These are phyloP conservation scores for Drosophila truncata DNA, from an alignment of 1,140 invertebrate genomes.

Conservation along the genomic window DNA sequence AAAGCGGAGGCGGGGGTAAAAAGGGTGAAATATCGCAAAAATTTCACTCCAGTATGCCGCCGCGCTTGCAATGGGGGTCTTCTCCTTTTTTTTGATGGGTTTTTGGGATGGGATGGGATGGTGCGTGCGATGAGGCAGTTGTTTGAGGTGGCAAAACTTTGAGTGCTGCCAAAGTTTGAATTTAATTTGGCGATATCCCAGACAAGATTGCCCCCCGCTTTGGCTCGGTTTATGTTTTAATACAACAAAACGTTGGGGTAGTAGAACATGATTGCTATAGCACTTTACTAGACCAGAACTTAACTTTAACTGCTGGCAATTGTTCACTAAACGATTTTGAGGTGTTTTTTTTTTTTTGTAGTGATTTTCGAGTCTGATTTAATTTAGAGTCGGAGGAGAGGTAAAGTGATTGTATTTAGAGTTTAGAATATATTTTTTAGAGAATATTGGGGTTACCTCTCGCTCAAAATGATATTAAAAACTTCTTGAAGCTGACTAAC, in stretches of 20 bases:
- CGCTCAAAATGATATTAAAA: no score
- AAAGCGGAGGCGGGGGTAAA: not conserved
- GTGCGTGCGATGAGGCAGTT: constrained; percentile 24
- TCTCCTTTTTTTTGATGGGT: no score
- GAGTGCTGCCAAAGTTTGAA: constrained; percentile 60
- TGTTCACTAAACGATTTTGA: not conserved
- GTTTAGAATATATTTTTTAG: no score
- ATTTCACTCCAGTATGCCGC: constrained; percentile 7
- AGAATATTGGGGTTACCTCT: no score
- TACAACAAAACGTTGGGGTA: constrained; percentile 43
- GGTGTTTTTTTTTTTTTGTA: no score
- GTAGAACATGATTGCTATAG: constrained; percentile 61
- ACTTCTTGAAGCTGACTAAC: no score
- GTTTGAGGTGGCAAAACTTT: constrained; percentile 31
- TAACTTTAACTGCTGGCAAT: constrained; percentile 1
- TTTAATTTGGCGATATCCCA: constrained; percentile 72
- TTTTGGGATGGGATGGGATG: constrained; percentile 8
- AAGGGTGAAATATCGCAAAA: constrained; percentile 10
- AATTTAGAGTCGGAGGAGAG: no score
- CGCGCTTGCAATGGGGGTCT: not conserved
- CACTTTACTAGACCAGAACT: constrained; percentile 4
- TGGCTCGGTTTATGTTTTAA: constrained; percentile 37
- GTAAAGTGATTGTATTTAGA: not conserved
- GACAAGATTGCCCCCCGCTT: constrained; percentile 38
- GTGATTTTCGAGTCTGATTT: not conserved